These are phyloP conservation scores for Neuroscelio doddi DNA, from an alignment of 2,888 invertebrate genomes.

Conservation along the genomic window DNA sequence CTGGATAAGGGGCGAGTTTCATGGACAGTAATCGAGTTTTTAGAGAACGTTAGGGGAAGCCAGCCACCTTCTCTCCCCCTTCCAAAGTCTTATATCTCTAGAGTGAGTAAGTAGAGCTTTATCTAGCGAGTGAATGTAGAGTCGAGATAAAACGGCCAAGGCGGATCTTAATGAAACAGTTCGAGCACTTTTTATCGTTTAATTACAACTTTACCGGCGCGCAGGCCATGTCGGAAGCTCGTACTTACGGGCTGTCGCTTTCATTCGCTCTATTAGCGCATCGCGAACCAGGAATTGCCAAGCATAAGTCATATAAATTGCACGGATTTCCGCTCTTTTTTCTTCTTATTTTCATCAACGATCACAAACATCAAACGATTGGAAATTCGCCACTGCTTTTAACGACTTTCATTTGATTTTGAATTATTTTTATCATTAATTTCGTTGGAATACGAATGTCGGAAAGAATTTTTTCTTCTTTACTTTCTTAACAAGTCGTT, in stretches of 20 bases:
- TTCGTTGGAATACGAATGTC: no score
- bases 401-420: no score
- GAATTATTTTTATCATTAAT: no score
- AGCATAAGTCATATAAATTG: no score
- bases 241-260: slow-evolving; percentile 28
- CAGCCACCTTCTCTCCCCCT: slow-evolving; percentile 10
- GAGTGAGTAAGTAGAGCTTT: slow-evolving; percentile 30
- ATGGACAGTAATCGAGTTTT: slow-evolving; percentile 46
- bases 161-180: slow-evolving; percentile 45
- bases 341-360: no score
- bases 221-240: slow-evolving; percentile 12
- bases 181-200: slow-evolving; percentile 46
- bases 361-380: no score
- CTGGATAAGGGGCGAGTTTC: slow-evolving; percentile 38
- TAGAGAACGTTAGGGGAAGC: slow-evolving; percentile 23
- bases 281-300: background rate
- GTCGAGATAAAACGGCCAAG: slow-evolving; percentile 35
- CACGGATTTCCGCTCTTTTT: no score
- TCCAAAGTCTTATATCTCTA: slow-evolving; percentile 15
- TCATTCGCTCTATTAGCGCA: slow-evolving; percentile 28
- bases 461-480: no score
- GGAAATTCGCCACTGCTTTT: no score
- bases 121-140: slow-evolving; percentile 38
- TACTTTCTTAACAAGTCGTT: no score
- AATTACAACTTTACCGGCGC: slow-evolving; percentile 41